Conservation (phyloP, 2,888 invertebrate genomes). For the Homarus gammarus region DNA sequence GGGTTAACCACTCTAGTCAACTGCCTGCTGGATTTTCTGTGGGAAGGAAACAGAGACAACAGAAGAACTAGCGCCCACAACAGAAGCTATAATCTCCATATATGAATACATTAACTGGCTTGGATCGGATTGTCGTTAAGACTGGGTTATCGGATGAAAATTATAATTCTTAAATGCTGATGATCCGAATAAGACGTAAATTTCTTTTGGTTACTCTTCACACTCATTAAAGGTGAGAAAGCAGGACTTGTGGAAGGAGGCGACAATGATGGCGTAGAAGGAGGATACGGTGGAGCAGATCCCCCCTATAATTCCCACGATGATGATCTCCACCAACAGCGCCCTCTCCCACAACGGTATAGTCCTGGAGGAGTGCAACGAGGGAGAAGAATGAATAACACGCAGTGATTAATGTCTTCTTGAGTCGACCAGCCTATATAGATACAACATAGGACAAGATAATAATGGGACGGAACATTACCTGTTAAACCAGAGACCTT, state of each 20-base stretch:
- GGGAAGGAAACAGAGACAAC: not conserved
- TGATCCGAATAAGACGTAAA: too few relatives aligned
- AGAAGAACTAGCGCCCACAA: not conserved
- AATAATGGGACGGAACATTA: not conserved
- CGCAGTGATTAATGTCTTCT: not conserved
- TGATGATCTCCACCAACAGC: slow-evolving; percentile 27
- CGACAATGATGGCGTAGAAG: slow-evolving; percentile 2
- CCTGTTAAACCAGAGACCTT: not conserved
- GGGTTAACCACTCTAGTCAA: too few relatives aligned
- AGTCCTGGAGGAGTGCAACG: too few relatives aligned
- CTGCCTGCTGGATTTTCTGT: too few relatives aligned
- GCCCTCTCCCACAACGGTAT: slow-evolving; percentile 30
- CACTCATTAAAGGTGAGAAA: slow-evolving; percentile 10
- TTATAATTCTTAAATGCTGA: not conserved
- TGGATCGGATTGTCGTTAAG: not conserved
- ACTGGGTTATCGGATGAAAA: not conserved
- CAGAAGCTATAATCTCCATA: too few relatives aligned
- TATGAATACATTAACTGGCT: too few relatives aligned
- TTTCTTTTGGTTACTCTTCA: not conserved
- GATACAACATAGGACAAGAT: not conserved
- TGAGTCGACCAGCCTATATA: not conserved
- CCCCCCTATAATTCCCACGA: slow-evolving; percentile 31
- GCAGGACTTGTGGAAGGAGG: slow-evolving; percentile 19
- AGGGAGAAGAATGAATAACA: too few relatives aligned
- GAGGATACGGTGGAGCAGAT: slow-evolving; percentile 29